Evolutionary conservation across 2,888 invertebrate species (phyloP), one percentile per base, ranked within the genome.

Genomic region (Andrena marginata): DNA sequence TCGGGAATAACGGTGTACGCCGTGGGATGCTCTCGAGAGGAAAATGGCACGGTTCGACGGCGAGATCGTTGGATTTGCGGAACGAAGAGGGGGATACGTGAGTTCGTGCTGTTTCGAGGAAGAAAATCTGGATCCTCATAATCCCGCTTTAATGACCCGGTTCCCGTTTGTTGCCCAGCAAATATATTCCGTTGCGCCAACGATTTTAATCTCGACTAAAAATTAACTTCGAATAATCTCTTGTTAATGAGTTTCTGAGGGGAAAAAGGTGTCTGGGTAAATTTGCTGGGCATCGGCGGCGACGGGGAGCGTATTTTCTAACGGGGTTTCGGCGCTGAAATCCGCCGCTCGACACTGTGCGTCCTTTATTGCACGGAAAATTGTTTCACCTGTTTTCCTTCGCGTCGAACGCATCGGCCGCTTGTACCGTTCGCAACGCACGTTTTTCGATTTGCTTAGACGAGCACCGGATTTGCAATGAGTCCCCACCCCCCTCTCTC

Each of bases 171-270:
- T 65, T 82, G 42, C 23, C 59, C 65, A n/a, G 65, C 54, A 54
- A 74, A 62, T 64, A 54, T 60, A 48, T 67, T 65, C 65, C n/a
- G 48, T 33, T 56, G 26, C 56, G 13, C 33, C 49, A 56, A 72
- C 23, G 33, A 20, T 42, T 73, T 72, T 59, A 69, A 80, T 80
- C 69, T 65, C 63, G 64, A 68, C 68, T 23, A 60, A 69, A 64
- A 80, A 80, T 81, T 81, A 81, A 80, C 73, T 59, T 56, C 64
- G 35, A 8, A 56, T 74, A 81, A 81, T 81, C 80, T 80, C 51
- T 16, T 26, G 64, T 60, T 81, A 81, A 80, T 71, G 74, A 74
- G 81, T 72, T 72, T 72, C 62, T 29, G 20, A 33, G 49, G 49
- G 31, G 33, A 49, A 68, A 54, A 54, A 33, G 29, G 7, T 2